phyloP scores from a whole-genome alignment of 2,113 vertebrate genomes.

The Numida meleagris region DNA sequence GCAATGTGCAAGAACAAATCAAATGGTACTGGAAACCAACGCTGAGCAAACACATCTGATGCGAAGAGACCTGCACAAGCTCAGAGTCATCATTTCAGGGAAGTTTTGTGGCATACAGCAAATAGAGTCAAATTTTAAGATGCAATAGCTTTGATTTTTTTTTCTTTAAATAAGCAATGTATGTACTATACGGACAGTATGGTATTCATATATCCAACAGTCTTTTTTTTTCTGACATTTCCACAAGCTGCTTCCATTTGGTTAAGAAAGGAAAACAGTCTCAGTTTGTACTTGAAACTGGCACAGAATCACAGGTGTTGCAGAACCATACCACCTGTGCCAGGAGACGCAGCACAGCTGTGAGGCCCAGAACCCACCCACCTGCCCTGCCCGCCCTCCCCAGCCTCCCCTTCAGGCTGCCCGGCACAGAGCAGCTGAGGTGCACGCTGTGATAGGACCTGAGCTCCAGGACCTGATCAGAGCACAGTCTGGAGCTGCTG shows the following conservation, averaged over 20 bases:
- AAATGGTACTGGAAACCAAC: neutral
- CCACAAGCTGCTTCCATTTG: neutral
- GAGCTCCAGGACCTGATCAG: neutral
- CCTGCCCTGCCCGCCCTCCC: too few relatives aligned
- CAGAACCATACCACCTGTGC: neutral
- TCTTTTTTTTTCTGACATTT: neutral
- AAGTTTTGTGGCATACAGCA: neutral
- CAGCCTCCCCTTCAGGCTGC: neutral
- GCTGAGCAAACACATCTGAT: neutral
- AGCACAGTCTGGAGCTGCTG: neutral
- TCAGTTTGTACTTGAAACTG: neutral
- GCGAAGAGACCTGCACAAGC: neutral
- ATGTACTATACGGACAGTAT: accelerated
- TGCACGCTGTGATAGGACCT: neutral
- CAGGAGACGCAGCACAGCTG: neutral
- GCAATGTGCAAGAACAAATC: neutral
- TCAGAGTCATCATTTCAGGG: neutral
- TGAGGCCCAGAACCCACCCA: neutral
- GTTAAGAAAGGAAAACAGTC: neutral
- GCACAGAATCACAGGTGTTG: neutral
- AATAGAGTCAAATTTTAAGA: neutral
- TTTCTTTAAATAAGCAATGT: neutral
- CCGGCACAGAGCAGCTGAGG: neutral
- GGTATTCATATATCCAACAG: neutral
- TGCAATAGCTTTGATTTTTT: neutral